phyloP scores from a whole-genome alignment of 2,888 invertebrate genomes.

The Himalopsyche japonica region DNA sequence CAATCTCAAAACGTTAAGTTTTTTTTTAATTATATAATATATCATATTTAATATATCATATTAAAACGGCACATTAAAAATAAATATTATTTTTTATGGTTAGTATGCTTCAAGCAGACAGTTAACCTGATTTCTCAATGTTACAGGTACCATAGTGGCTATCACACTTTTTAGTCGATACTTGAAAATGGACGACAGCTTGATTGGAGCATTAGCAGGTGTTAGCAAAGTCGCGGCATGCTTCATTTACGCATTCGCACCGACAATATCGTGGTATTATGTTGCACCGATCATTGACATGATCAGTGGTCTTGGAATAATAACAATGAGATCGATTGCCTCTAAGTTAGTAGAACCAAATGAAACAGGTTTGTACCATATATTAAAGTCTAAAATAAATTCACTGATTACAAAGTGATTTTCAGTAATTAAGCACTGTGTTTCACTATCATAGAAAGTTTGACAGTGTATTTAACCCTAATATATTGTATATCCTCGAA shows the following conservation, averaged over 20 bases:
- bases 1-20: too few relatives aligned
- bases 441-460: too few relatives aligned
- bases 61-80: too few relatives aligned
- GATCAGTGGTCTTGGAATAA: constrained; percentile 59
- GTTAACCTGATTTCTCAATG: neutral
- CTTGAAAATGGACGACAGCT: constrained; percentile 54
- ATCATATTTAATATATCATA: too few relatives aligned
- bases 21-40: too few relatives aligned
- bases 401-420: too few relatives aligned
- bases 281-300: constrained; percentile 57
- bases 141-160: constrained; percentile 56
- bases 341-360: constrained; percentile 60
- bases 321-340: constrained; percentile 61
- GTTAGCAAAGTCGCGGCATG: constrained; percentile 60
- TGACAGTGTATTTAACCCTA: too few relatives aligned
- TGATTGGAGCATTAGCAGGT: constrained; percentile 56
- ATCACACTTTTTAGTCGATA: constrained; percentile 54
- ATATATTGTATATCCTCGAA: too few relatives aligned
- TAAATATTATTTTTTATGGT: too few relatives aligned
- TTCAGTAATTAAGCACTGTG: too few relatives aligned
- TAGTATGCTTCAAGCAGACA: too few relatives aligned
- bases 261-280: constrained; percentile 56
- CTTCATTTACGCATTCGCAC: constrained; percentile 58
- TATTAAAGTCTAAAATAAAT: too few relatives aligned
- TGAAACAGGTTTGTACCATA: constrained; percentile 54